Percentiles rank a stretch among this genome's conserved stretches.
Conservation (phyloP, 2,888 invertebrate species). For the Acrocera orbiculus region DNA sequence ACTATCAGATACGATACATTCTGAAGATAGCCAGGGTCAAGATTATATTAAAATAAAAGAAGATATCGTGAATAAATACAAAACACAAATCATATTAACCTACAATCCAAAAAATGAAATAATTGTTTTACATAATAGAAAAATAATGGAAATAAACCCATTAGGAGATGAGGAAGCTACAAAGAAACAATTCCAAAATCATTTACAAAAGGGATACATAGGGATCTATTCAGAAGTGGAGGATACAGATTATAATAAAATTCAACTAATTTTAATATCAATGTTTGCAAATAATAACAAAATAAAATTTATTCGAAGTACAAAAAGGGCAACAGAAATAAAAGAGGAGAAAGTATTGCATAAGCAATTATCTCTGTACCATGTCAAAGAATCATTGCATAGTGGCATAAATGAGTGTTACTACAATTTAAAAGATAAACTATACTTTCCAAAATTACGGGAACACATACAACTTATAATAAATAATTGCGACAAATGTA, state of each 20-base stretch:
- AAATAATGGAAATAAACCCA: no score
- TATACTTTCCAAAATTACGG: constrained; percentile 1
- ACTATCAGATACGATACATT: constrained; percentile 8
- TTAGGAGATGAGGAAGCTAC: no score
- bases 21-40: constrained; percentile 8
- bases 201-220: constrained; percentile 4
- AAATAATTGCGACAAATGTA: background rate
- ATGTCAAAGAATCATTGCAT: constrained; percentile 4
- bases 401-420: constrained; percentile 6
- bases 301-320: background rate
- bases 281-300: background rate
- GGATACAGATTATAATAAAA: constrained; percentile 8
- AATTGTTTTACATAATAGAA: no score
- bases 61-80: constrained; percentile 11
- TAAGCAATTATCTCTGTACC: background rate
- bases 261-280: no score
- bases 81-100: constrained; percentile 11
- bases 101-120: constrained; percentile 8
- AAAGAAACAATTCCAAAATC: constrained; percentile 6
- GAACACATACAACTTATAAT: background rate
- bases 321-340: constrained; percentile 1
- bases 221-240: constrained; percentile 8
- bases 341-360: background rate
- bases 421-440: constrained; percentile 1
- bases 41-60: constrained; percentile 10